Base-by-base conservation (phyloP, 1,140 invertebrate genomes). In the Protaetia brevitarsis region DNA sequence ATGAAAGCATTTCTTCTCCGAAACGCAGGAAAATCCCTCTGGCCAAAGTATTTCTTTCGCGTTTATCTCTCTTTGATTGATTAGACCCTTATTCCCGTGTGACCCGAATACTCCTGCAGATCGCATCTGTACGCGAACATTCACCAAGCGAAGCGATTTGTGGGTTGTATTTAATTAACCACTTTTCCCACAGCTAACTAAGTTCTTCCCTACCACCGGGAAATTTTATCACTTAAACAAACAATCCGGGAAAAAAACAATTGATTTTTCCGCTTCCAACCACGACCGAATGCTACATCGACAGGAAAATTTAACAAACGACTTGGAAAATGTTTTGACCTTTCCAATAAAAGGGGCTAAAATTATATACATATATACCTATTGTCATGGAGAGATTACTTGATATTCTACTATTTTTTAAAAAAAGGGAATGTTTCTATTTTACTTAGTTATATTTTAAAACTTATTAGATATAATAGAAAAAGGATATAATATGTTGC, bases 161-260 rank as follows among this genome's bases (percentile, higher is more conserved):
- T 7, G 11, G 19, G 41, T 16, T 51, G 5, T 51, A 51, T 23
- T 51, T 51, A 51, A 51, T 51, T 51, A 23, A 51, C 2, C 26
- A n/a, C 26, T 51, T 51, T 51, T 51, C 19, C 41, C 41, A 51
- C 41, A 51, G 16, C 41, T 51, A 51, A 51, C 41, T 51, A 19
- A 51, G 13, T 51, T 51, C 19, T 23, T 23, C 26, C 19, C 41
- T 16, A 5, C 13, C 16, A 10, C 21, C 21, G 11, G 3, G 41
- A 23, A 23, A 51, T 51, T 51, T 51, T 23, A 51, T 51, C 41
- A 51, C 41, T 51, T 51, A 51, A 51, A 51, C 26, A 51, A 51
- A 51, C 41, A 51, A 23, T 51, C 11, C 21, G 19, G 26, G 19
- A 23, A 51, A 51, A 51, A 51, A 8, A 16, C 21, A 51, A 51